Evolutionary conservation across 2,888 invertebrate genomes (phyloP), one percentile per base, ranked within the genome.

Genomic region (Poecilus cupreus): DNA sequence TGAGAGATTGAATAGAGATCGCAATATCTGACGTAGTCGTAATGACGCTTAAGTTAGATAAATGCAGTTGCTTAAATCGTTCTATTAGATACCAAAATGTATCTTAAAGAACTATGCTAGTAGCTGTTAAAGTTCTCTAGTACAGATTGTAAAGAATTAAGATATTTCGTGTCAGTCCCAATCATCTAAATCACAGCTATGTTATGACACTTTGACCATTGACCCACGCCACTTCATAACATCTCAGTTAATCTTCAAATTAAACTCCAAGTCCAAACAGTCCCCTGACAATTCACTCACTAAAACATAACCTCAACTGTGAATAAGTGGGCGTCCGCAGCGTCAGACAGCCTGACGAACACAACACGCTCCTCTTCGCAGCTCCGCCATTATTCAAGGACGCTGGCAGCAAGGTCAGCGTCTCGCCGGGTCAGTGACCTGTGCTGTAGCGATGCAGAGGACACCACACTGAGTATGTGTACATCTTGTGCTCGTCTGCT

Each of bases 351-450:
- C 43, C 43, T 43, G 43, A 43, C 60, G 24, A 26, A 60, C 24
- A 54, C 22, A 49, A 43, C n/a, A 26, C 26, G 26, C 26, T 32
- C 43, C n/a, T 11, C 43, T 60, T 26, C 60, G n/a, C 26, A 22
- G 60, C 43, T 51, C 60, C 39, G 76, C 57, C 76, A 77, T 77
- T 77, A 72, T 77, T 77, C 76, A 77, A 77, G 76, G 76, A 77
- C 60, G 57, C 57, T 1, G 18, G 39, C 43, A 43, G 43, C 60
- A 60, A 60, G 60, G 60, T 60, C 60, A 60, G 76, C 76, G 76
- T 77, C 76, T 77, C 76, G 76, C 76, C 76, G 37, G 76, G 76
- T 77, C 37, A 39, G 16, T 57, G 57, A 77, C 76, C 76, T 77
- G 24, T 24, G 5, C 8, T 32, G 32, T 32, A 32, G 32, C 32